A percentile compares a stretch with the other conserved stretches of the same genome.
Conservation (phyloP, 2,797 vertebrate genomes). For the Bradypus variegatus region DNA sequence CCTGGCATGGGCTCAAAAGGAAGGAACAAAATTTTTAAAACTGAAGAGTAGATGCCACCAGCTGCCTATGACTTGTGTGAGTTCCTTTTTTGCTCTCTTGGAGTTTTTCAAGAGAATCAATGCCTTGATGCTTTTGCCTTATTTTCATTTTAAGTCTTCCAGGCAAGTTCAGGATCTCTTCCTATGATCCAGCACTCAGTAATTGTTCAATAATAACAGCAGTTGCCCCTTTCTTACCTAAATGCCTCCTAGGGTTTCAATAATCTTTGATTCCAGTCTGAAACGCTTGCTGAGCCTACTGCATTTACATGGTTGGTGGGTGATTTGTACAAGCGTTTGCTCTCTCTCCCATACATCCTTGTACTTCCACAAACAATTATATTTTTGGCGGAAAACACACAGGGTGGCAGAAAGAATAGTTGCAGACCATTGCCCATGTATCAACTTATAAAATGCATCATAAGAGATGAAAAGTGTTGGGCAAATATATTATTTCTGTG, state of each 20-base stretch:
- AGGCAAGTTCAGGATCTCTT: neutral
- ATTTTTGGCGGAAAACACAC: neutral
- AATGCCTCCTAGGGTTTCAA: conserved; percentile 37
- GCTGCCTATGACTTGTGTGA: neutral
- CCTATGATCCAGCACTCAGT: neutral
- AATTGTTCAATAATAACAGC: neutral
- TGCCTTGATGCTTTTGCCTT: neutral
- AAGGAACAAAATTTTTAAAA: neutral
- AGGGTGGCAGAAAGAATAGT: neutral
- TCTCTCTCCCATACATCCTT: neutral
- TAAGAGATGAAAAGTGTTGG: conserved; percentile 21
- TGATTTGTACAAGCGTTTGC: neutral
- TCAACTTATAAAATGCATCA: conserved; percentile 1
- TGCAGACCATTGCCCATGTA: neutral
- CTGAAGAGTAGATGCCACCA: neutral
- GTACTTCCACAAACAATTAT: neutral
- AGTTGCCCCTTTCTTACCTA: conserved; percentile 17
- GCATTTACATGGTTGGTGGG: neutral
- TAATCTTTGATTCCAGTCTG: conserved; percentile 3
- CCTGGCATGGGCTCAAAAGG: neutral
- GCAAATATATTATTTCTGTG: conserved; percentile 17
- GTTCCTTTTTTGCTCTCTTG: neutral
- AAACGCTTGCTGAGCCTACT: neutral
- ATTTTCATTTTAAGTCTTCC: neutral
- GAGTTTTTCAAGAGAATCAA: neutral